These are phyloP conservation scores for Bhutanitis thaidina DNA, from an alignment of 2,888 invertebrate species.

Conservation along the genomic window DNA sequence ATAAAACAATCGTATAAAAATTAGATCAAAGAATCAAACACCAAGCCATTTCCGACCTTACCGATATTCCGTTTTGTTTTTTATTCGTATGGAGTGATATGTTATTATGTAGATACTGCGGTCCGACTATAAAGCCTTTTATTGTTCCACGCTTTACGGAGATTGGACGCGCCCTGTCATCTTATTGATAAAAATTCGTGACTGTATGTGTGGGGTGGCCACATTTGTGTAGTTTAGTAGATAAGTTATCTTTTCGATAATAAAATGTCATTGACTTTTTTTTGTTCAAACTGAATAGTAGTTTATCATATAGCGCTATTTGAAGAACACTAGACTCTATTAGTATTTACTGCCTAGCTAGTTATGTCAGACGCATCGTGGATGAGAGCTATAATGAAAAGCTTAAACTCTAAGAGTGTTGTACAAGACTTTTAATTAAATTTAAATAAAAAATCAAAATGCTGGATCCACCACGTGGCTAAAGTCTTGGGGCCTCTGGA, in stretches of 20 bases:
- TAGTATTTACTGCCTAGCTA: too few species aligned
- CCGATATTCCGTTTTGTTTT: conserved; percentile 6
- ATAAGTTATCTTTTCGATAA: not conserved
- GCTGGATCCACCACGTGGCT: too few species aligned
- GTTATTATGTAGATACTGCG: conserved; percentile 20
- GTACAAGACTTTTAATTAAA: too few species aligned
- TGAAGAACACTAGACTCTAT: too few species aligned
- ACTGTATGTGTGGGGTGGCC: conserved; percentile 24
- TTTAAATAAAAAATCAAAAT: too few species aligned
- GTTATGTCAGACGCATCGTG: too few species aligned
- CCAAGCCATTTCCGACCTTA: conserved; percentile 15
- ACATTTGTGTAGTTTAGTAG: not conserved
- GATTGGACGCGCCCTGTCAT: conserved; percentile 29
- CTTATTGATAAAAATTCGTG: conserved; percentile 29
- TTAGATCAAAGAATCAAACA: conserved; percentile 5
- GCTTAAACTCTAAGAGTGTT: too few species aligned
- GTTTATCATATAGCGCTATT: too few species aligned
- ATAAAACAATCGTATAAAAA: conserved; percentile 20
- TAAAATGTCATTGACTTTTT: too few species aligned
- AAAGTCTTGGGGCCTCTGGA: too few species aligned
- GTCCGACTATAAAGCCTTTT: conserved; percentile 28
- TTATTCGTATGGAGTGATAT: conserved; percentile 16
- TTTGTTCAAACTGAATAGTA: too few species aligned
- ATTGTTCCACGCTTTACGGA: conserved; percentile 29
- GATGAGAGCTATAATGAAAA: too few species aligned